phyloP scores from a whole-genome alignment of 2,797 vertebrate species.

The Artibeus lituratus region DNA sequence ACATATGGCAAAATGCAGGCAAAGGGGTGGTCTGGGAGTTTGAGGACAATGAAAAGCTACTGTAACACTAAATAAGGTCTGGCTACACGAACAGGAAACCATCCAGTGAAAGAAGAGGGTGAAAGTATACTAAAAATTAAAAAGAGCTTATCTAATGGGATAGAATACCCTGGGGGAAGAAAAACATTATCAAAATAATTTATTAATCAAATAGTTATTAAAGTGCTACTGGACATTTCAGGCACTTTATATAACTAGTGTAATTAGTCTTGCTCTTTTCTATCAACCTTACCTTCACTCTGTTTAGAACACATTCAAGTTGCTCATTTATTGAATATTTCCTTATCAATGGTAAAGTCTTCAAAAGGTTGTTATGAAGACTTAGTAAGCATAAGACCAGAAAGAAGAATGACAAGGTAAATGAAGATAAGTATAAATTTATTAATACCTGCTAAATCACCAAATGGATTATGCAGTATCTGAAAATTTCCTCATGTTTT shows the following conservation, averaged over 20 bases:
- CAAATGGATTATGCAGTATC: neutral
- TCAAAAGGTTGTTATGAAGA: neutral
- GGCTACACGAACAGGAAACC: neutral
- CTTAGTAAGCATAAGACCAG: neutral
- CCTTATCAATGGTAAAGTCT: neutral
- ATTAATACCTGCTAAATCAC: neutral
- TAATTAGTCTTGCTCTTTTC: neutral
- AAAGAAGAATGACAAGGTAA: neutral
- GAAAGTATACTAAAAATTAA: neutral
- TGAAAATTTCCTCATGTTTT: neutral
- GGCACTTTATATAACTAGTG: neutral
- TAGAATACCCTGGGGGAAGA: neutral
- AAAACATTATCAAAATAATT: neutral
- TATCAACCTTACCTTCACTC: neutral
- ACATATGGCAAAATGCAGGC: neutral
- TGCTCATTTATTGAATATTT: neutral
- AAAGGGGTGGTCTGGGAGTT: neutral
- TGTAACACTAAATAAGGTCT: neutral
- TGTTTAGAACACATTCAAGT: neutral
- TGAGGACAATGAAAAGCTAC: neutral
- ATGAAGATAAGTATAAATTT: neutral
- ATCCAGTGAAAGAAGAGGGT: neutral
- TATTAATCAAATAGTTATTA: neutral
- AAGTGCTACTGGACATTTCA: neutral
- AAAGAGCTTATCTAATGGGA: neutral